Conservation (phyloP, 2,888 invertebrate genomes). For the Crossocerus cetratus region DNA sequence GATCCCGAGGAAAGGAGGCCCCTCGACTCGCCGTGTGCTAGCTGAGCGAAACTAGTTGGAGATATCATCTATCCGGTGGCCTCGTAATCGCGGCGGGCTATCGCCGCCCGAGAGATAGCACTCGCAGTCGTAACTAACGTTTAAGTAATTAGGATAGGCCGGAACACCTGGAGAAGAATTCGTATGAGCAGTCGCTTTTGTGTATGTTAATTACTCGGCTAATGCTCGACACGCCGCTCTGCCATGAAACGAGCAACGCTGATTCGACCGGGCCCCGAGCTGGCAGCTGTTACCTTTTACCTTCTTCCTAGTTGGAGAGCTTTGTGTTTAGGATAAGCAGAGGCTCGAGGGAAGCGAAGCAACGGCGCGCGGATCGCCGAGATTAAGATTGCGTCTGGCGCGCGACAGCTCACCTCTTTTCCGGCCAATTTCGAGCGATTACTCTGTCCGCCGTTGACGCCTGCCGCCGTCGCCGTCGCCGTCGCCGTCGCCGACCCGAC, state of each 20-base stretch:
- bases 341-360: conserved; percentile 2
- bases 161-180: conserved; percentile 42
- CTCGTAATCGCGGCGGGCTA: conserved; percentile 34
- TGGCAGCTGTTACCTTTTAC: neutral
- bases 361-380: conserved; percentile 26
- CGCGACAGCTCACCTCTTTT: conserved; percentile 49
- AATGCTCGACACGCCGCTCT: conserved; percentile 31
- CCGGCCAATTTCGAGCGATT: conserved; percentile 59
- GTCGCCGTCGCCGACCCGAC: conserved; percentile 36
- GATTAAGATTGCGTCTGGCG: conserved; percentile 48
- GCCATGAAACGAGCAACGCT: conserved; percentile 13
- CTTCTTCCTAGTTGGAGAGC: neutral
- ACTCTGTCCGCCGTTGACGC: conserved; percentile 34
- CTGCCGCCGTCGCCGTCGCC: conserved; percentile 20
- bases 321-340: neutral
- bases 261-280: conserved; percentile 21
- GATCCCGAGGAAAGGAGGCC: too few species aligned
- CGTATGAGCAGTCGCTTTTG: conserved; percentile 52
- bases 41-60: conserved; percentile 35
- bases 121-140: conserved; percentile 38
- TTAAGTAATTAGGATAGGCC: conserved; percentile 34
- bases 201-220: conserved; percentile 57
- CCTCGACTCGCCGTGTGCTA: too few species aligned
- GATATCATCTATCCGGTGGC: conserved; percentile 36
- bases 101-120: conserved; percentile 38